A percentile compares a stretch with the other conserved stretches of the same genome.
phyloP scores from a whole-genome alignment of 2,888 invertebrate genomes.

The Drosophila pegasa region DNA sequence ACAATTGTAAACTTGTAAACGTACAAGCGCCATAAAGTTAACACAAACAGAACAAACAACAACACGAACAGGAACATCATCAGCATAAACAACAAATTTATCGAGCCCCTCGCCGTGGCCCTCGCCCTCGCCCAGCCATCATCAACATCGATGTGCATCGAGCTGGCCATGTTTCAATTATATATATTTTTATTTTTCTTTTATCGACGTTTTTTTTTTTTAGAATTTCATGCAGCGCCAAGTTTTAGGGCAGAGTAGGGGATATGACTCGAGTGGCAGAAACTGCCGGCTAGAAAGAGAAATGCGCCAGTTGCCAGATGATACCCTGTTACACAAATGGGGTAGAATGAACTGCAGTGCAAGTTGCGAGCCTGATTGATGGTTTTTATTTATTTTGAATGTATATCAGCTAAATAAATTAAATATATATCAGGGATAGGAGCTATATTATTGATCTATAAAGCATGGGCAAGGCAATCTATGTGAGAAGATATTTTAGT shows the following conservation, averaged over 20 bases:
- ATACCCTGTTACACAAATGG: neutral
- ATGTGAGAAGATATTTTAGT: no score
- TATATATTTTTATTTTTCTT: slow-evolving; percentile 31
- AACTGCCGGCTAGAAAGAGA: neutral
- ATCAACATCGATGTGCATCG: slow-evolving; percentile 31
- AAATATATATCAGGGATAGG: no score
- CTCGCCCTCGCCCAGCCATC: neutral
- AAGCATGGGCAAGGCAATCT: no score
- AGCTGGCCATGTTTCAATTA: slow-evolving; percentile 56
- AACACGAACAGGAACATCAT: slow-evolving; percentile 7
- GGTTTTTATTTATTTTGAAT: no score
- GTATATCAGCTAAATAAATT: neutral
- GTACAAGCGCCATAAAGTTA: slow-evolving; percentile 38
- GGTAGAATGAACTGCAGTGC: neutral
- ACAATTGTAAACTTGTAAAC: slow-evolving; percentile 48
- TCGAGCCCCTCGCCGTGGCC: neutral
- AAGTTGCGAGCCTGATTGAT: no score
- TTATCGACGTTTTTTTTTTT: slow-evolving; percentile 29
- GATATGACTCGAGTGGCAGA: neutral
- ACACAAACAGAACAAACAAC: slow-evolving; percentile 22
- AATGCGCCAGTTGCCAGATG: neutral
- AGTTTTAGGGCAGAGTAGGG: slow-evolving; percentile 2
- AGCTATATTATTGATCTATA: no score
- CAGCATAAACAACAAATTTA: slow-evolving; percentile 10
- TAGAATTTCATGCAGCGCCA: slow-evolving; percentile 11